phyloP scores from a whole-genome alignment of 2,888 invertebrate genomes.

The Epinotia brunnichana region DNA sequence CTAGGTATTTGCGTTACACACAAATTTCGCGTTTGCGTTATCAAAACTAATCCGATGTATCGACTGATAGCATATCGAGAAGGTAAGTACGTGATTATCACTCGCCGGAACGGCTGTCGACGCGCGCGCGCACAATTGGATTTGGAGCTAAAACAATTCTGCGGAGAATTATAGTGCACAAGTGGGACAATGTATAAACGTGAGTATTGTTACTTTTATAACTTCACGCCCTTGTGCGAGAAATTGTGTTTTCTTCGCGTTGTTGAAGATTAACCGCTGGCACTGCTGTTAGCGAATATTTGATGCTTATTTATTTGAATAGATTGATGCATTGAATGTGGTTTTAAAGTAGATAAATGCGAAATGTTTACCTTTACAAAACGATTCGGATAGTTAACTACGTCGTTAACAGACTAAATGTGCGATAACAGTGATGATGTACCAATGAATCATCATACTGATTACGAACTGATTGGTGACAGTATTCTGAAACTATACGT shows the following conservation, averaged over 20 bases:
- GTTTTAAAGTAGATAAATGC: not conserved
- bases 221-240: not conserved
- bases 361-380: not conserved
- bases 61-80: constrained; percentile 31
- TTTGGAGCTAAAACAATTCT: constrained; percentile 16
- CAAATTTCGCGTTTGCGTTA: constrained; percentile 15
- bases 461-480: not conserved
- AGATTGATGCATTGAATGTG: not conserved
- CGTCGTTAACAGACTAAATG: too few relatives aligned
- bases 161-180: constrained; percentile 7
- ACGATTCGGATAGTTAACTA: not conserved
- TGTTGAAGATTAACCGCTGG: not conserved
- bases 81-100: constrained; percentile 21
- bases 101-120: constrained; percentile 2
- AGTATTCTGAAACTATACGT: not conserved
- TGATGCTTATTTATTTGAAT: not conserved
- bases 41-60: constrained; percentile 32
- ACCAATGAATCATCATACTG: not conserved
- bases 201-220: constrained; percentile 27
- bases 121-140: not conserved
- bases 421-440: not conserved
- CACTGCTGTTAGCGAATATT: not conserved
- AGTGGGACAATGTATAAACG: constrained; percentile 36
- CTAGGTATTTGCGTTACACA: too few relatives aligned
- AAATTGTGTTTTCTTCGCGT: not conserved